phyloP scores from a whole-genome alignment of 2,797 vertebrate genomes.

The Perodicticus potto region DNA sequence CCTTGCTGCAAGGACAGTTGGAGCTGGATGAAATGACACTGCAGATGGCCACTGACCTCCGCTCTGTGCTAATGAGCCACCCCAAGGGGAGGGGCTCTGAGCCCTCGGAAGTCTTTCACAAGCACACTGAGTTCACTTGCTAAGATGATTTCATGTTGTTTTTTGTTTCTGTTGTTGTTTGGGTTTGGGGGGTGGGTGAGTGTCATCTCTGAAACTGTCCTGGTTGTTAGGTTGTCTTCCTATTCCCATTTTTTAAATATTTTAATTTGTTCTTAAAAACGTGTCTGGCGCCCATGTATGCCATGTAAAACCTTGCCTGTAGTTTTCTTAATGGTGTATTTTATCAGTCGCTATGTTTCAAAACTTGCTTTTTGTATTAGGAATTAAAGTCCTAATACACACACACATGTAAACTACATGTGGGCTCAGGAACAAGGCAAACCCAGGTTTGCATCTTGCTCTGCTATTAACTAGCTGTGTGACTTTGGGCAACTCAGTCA shows the following conservation, averaged over 20 bases:
- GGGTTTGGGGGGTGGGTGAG: neutral
- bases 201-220: slow-evolving; percentile 16
- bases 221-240: neutral
- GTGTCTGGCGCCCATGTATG: neutral
- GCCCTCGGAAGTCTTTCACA: slow-evolving; percentile 77
- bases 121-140: slow-evolving; percentile 74
- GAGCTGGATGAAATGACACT: slow-evolving; percentile 87
- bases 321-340: neutral
- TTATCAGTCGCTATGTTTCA: neutral
- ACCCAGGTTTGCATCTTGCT: slow-evolving; percentile 46
- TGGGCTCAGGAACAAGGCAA: slow-evolving; percentile 6
- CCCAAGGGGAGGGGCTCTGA: slow-evolving; percentile 78
- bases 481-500: slow-evolving; percentile 78
- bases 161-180: neutral
- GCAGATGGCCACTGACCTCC: slow-evolving; percentile 87
- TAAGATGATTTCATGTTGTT: slow-evolving; percentile 74
- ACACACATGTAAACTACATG: neutral
- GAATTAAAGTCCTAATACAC: neutral
- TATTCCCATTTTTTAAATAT: slow-evolving; percentile 26
- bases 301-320: neutral
- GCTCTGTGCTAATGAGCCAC: slow-evolving; percentile 86
- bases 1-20: slow-evolving; percentile 89
- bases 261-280: slow-evolving; percentile 24
- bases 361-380: slow-evolving; percentile 15
- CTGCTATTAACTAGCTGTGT: slow-evolving; percentile 66